Base-by-base conservation (phyloP, 2,797 vertebrate genomes). In the Characodon lateralis region DNA sequence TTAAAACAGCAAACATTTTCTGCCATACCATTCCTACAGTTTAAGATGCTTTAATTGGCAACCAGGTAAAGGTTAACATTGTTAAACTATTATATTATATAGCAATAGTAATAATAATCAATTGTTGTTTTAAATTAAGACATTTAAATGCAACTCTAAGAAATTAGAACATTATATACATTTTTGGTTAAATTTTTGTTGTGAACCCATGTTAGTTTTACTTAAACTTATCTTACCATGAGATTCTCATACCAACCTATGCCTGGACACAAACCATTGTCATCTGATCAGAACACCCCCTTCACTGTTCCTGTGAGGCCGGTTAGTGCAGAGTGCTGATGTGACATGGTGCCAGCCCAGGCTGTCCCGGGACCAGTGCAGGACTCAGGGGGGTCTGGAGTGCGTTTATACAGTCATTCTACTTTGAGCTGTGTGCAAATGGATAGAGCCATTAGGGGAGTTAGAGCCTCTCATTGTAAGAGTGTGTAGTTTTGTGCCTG, bases 341-440 rank as follows among this genome's bases (percentile, higher is more conserved):
- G 88, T 59, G 86, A 89, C 83, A 65, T 22, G 82, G 87, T 87
- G 89, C 90, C 86, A 20, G 46, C 65, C 78, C 59, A 1, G 79
- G 46, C 78, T 81, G 88, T 80, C 86, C 65, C 14, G 82, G 85
- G 92, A 89, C 71, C 79, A 20, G 72, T 41, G 66, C 71, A 78
- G 76, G 76, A 83, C 39, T 73, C 83, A 75, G 79, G 83, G 65
- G 89, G 90, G 90, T 91, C 90, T 91, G 84, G 87, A 87, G 85
- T 78, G 81, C 61, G 48, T 89, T 78, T 78, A 81, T 71, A 77
- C 73, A 78, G 83, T 83, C 51, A 68, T 74, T 79, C 76, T 71
- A 74, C 92, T 94, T 92, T 94, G 90, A 92, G 92, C 88, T 81
- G 82, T 80, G 85, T 78, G 87, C 77, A 89, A 89, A 87, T 87